Conservation (phyloP, 2,797 vertebrate species). For the Geotrypetes seraphini region DNA sequence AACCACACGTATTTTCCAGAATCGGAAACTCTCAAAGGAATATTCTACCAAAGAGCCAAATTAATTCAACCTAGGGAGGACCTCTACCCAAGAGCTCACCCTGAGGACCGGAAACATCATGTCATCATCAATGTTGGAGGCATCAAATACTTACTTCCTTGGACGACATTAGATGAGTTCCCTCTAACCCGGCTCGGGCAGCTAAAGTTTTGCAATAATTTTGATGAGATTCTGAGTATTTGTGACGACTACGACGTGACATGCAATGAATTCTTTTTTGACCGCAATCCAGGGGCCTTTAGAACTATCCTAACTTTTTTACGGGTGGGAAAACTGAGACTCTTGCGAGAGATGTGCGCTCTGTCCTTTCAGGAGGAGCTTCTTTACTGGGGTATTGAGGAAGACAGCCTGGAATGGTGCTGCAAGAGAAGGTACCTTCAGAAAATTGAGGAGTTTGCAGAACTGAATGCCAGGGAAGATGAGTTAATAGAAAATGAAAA, state of each 20-base stretch:
- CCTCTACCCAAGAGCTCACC: conserved; percentile 26
- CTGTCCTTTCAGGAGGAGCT: conserved; percentile 94
- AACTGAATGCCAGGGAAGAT: conserved; percentile 71
- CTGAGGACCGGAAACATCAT: conserved; percentile 64
- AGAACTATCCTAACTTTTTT: conserved; percentile 90
- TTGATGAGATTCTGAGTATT: conserved; percentile 87
- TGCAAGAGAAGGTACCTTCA: conserved; percentile 85
- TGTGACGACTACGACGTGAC: conserved; percentile 92
- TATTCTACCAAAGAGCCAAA: conserved; percentile 84
- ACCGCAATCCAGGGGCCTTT: conserved; percentile 90
- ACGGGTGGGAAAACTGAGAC: conserved; percentile 82
- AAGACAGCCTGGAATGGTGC: conserved; percentile 89
- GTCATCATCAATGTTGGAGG: conserved; percentile 95
- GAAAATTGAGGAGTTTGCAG: conserved; percentile 85
- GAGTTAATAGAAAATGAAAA: conserved; percentile 59
- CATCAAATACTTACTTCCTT: conserved; percentile 86
- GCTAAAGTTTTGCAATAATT: conserved; percentile 84
- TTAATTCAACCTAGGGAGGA: conserved; percentile 50
- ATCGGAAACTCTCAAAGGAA: conserved; percentile 74
- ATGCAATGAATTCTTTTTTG: conserved; percentile 94
- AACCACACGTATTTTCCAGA: conserved; percentile 69
- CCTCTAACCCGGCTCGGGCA: conserved; percentile 85
- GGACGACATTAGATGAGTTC: conserved; percentile 93
- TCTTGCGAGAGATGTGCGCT: conserved; percentile 84
- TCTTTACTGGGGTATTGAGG: conserved; percentile 95